Evolutionary conservation across 2,113 vertebrate genomes (phyloP).

Genomic region (Theristicus caerulescens): DNA sequence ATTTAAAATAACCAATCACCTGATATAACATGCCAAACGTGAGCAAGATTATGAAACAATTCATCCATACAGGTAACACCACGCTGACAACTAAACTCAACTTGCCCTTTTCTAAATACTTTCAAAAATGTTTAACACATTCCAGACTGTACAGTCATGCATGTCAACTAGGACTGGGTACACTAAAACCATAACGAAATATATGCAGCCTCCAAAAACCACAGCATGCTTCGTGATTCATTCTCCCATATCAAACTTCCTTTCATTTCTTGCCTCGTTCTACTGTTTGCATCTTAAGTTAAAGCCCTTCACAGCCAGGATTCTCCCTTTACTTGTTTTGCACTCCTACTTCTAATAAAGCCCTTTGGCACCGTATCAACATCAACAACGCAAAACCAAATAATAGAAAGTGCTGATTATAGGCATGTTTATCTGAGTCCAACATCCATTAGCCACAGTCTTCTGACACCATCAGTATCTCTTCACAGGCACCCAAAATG

Average conservation of each 20-base stretch:
- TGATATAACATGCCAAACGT: neutral
- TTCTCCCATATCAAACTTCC: neutral
- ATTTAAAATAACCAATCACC: neutral
- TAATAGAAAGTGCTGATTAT: neutral
- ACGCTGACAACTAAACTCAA: neutral
- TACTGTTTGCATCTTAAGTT: neutral
- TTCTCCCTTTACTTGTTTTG: neutral
- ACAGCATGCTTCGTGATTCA: neutral
- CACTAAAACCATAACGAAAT: neutral
- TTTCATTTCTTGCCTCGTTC: neutral
- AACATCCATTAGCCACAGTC: neutral
- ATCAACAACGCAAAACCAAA: neutral
- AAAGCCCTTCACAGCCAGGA: neutral
- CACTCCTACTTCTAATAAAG: neutral
- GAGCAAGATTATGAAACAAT: neutral
- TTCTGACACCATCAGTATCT: neutral
- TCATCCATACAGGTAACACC: neutral
- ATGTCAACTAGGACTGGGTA: neutral
- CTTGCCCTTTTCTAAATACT: neutral
- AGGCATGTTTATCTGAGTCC: neutral
- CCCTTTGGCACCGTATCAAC: neutral
- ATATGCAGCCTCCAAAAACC: slow-evolving; percentile 18
- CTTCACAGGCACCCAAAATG: neutral
- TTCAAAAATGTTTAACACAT: slow-evolving; percentile 9
- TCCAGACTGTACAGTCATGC: neutral